Base-by-base conservation (phyloP, 2,113 vertebrate species). In the Albula glossodonta region DNA sequence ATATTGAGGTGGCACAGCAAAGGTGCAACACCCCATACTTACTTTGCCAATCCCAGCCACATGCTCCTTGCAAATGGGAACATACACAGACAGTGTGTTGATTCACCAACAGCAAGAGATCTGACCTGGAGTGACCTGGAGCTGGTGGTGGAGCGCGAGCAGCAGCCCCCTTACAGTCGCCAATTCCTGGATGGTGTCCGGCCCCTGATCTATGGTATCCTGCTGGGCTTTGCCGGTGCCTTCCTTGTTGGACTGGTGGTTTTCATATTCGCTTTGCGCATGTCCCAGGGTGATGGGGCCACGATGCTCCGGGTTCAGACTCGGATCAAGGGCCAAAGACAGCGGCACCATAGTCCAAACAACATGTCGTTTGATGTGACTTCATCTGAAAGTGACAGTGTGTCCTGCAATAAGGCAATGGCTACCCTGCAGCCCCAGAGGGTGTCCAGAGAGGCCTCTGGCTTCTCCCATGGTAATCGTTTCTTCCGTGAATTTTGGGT, bases 211-310 rank as follows among this genome's bases (percentile, higher is more conserved):
- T 92, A 90, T 0, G 97, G 97, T 0, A 0, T 97, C n/a, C 12
- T 97, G 51, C 84, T 95, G 0, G 97, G 97, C 50, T 96, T 97
- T 57, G 1, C 89, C 0, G 87, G 89, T 2, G 91, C 96, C 56
- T 4, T 92, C 22, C 49, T 97, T 0, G 12, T 91, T 0, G 88
- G 90, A 0, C 0, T 17, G 0, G 19, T 90, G 0, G 4, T 89
- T n/a, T 0, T 90, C 63, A 78, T 88, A 10, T 60, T 90, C 81
- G 87, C 84, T 70, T 19, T 92, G 70, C 91, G 88, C 87, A 25
- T 90, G 51, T 87, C 92, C 0, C 79, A 51, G 0, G 50, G 77
- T 51, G 87, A 88, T 10, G 86, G 31, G 10, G 0, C 50, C 3
- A 49, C 78, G 13, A 51, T 79, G 48, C 49, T n/a, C 41, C 60